Percentiles rank a stretch among this genome's conserved stretches.
These are phyloP conservation scores for Drosophila persimilis DNA, from an alignment of 1,140 invertebrate species.

Conservation along the genomic window DNA sequence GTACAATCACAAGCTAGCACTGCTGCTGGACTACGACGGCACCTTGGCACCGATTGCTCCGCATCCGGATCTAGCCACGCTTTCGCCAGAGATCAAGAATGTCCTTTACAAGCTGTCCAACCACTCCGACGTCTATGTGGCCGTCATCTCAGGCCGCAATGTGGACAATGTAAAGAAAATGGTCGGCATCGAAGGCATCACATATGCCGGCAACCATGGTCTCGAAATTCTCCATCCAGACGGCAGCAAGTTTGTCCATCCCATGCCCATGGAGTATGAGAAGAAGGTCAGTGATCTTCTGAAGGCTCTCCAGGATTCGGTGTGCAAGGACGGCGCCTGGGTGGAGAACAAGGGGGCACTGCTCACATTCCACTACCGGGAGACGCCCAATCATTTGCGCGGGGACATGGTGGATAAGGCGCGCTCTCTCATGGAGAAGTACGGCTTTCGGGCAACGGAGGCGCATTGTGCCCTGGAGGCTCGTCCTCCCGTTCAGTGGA, in stretches of 20 bases:
- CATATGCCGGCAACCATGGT: slow-evolving; percentile 95
- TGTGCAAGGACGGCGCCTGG: slow-evolving; percentile 94
- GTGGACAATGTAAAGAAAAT: slow-evolving; percentile 94
- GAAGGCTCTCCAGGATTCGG: slow-evolving; percentile 91
- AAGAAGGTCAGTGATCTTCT: slow-evolving; percentile 91
- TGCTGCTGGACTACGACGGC: slow-evolving; percentile 95
- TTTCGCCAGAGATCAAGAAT: slow-evolving; percentile 93
- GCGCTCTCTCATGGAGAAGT: slow-evolving; percentile 88
- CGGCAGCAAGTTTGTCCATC: slow-evolving; percentile 94
- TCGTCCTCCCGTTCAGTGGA: slow-evolving; percentile 94
- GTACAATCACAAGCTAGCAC: slow-evolving; percentile 91
- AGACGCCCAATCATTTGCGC: slow-evolving; percentile 88
- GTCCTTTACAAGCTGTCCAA: slow-evolving; percentile 93
- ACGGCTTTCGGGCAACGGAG: slow-evolving; percentile 89
- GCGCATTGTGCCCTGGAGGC: slow-evolving; percentile 94
- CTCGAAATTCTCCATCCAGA: slow-evolving; percentile 94
- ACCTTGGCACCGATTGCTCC: slow-evolving; percentile 94
- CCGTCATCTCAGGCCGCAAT: slow-evolving; percentile 93
- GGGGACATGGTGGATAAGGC: slow-evolving; percentile 87
- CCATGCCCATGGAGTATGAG: slow-evolving; percentile 93
- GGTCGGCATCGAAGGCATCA: slow-evolving; percentile 95
- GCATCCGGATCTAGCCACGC: slow-evolving; percentile 93
- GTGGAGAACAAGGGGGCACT: slow-evolving; percentile 95
- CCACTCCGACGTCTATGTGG: slow-evolving; percentile 93
- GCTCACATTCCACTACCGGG: slow-evolving; percentile 94